Percentiles rank a stretch among this genome's conserved stretches.
Evolutionary conservation across 30 jellyfish, hydroid and myxozoan species (phyloP).

Genomic region (Hydra vulgaris): DNA sequence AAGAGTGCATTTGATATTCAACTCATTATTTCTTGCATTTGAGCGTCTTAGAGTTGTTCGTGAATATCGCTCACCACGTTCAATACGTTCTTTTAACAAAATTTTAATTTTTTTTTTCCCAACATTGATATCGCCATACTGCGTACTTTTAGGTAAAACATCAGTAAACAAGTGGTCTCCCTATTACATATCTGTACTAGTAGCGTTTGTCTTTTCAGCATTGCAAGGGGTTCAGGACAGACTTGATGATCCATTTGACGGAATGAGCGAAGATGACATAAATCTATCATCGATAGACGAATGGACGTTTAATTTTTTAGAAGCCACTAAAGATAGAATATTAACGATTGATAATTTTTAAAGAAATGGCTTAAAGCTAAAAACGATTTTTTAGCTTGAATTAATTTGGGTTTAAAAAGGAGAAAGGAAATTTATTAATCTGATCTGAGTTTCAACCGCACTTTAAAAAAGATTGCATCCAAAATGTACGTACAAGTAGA

Average conservation of each 20-base stretch:
- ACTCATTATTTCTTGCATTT: constrained; percentile 66
- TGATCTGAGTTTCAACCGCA: no score
- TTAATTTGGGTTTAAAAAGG: no score
- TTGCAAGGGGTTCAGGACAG: constrained; percentile 99
- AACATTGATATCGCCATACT: constrained; percentile 76
- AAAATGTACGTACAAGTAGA: no score
- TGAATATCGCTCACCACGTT: constrained; percentile 96
- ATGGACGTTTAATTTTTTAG: constrained; percentile 92
- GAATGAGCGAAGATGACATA: constrained; percentile 97
- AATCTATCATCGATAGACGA: constrained; percentile 88
- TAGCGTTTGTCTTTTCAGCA: constrained; percentile 90
- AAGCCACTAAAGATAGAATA: constrained; percentile 92
- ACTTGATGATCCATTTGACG: constrained; percentile 98
- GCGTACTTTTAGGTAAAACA: constrained; percentile 57
- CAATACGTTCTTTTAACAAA: constrained; percentile 99
- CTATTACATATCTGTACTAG: constrained; percentile 72
- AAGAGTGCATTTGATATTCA: constrained; percentile 47
- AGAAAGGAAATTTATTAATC: no score
- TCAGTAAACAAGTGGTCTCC: constrained; percentile 70
- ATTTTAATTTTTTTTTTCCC: constrained; percentile 80
- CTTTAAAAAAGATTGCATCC: no score
- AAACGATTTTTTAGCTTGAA: no score
- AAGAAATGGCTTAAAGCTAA: no score
- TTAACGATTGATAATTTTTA: not conserved
- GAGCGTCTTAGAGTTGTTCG: constrained; percentile 98